phyloP scores from a whole-genome alignment of 2,888 invertebrate species.

The Theodoxus fluviatilis region DNA sequence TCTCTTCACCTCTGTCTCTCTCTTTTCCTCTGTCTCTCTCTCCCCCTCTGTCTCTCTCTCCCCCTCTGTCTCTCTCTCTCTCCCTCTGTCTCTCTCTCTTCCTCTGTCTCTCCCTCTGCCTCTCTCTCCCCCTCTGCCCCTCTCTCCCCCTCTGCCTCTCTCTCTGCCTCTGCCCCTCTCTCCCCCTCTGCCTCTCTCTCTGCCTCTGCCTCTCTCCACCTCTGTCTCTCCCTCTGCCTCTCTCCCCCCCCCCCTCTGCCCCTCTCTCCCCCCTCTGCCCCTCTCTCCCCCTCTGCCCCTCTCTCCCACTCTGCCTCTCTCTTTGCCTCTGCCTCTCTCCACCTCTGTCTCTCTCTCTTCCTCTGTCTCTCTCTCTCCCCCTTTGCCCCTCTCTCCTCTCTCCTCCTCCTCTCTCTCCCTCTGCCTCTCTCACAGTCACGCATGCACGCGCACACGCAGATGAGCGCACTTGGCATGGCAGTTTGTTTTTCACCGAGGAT shows the following conservation, averaged over 20 bases:
- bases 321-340: not conserved
- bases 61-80: constrained; percentile 1
- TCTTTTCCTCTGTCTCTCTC: constrained; percentile 4
- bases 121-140: not conserved
- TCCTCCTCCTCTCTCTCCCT: too few species aligned
- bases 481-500: too few species aligned
- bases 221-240: constrained; percentile 3
- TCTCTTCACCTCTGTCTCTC: not conserved
- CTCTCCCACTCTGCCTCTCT: constrained; percentile 1
- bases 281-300: constrained; percentile 5
- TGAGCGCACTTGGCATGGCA: too few species aligned
- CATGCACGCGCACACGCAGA: too few species aligned
- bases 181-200: not conserved
- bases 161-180: not conserved
- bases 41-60: not conserved
- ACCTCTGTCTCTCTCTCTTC: not conserved
- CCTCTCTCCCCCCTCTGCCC: not conserved
- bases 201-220: constrained; percentile 22
- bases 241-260: not conserved
- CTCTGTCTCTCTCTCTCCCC: not conserved
- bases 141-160: not conserved
- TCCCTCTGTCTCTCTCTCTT: not conserved
- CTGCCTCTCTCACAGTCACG: too few species aligned
- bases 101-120: not conserved
- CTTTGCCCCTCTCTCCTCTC: too few species aligned